Conservation (phyloP, 2,888 invertebrate species). For the Nowickia ferox region DNA sequence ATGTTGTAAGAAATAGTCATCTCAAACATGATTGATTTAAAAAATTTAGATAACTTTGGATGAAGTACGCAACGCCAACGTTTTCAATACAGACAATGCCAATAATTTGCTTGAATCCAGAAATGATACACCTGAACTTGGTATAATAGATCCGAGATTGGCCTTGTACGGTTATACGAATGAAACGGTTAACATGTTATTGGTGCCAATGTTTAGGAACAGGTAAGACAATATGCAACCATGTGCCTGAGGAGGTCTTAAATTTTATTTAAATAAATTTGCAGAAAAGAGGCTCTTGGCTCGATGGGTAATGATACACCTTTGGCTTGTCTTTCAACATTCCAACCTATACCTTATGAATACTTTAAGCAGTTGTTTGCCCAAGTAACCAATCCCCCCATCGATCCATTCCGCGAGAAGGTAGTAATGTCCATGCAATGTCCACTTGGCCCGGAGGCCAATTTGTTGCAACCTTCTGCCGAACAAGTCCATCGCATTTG, state of each 20-base stretch:
- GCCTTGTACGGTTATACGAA: conserved; percentile 96
- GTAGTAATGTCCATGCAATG: conserved; percentile 99
- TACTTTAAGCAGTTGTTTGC: conserved; percentile 99
- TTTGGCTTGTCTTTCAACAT: conserved; percentile 96
- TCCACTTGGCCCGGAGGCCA: conserved; percentile 98
- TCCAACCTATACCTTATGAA: conserved; percentile 96
- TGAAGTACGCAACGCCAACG: conserved; percentile 88
- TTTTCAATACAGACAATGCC: conserved; percentile 75
- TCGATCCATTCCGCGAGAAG: conserved; percentile 98
- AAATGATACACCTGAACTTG: conserved; percentile 81
- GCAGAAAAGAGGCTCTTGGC: conserved; percentile 97
- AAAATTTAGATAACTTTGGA: conserved; percentile 90
- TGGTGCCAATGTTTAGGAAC: conserved; percentile 97
- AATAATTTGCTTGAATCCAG: conserved; percentile 69
- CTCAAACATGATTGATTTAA: not conserved
- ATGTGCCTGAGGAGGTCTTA: not conserved
- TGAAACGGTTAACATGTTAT: conserved; percentile 96
- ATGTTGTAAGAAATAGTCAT: not conserved
- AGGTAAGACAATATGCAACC: conserved; percentile 86
- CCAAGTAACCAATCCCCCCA: conserved; percentile 99
- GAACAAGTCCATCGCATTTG: conserved; percentile 95
- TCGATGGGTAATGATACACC: conserved; percentile 99
- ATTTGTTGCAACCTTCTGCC: conserved; percentile 94
- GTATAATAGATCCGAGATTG: conserved; percentile 91
- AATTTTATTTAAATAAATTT: conserved; percentile 1